Evolutionary conservation across 2,888 invertebrate species (phyloP), one percentile per base, ranked within the genome.

Genomic region (Nymphalis urticae): DNA sequence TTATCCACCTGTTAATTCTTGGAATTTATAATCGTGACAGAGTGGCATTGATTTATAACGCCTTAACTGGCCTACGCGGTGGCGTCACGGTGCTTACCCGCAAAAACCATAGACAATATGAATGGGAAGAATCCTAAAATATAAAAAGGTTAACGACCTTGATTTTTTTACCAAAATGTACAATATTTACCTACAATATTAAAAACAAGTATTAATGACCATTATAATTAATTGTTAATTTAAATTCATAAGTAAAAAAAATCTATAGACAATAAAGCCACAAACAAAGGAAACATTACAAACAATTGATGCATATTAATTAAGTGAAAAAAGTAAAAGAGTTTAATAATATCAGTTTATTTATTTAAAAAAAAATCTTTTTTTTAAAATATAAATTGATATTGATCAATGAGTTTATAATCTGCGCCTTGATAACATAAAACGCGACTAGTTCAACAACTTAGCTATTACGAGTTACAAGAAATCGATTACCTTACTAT

Each of bases 31-130:
- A 65, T 56, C 62, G 69, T 53, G 64, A 56, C 48, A 56, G 56
- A 58, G 13, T 48, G 58, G 56, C 65, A 69, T 69, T 62, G 68
- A 69, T 65, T 65, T 47, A 56, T 51, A 64, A 68, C 68, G 64
- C 47, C 48, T 51, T 42, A 42, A 51, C 48, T 21, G 17, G 21
- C 61, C 54, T 56, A 56, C 54, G 42, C 58, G 42, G 58, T 36
- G 58, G 47, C 62, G 47, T 8, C 48, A 48, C 61, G 24, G 64
- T 60, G 17, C 21, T 36, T 6, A 53, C 36, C 50, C 51, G 58
- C 58, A 58, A 58, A 58, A 64, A 64, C 68, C 51, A 64, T 60
- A 64, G 64, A 60, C n/a, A 64, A 68, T 62, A 62, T n/a, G 59
- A 68, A 68, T 63, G 68, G 63, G 68, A 68, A 64, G 7, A 27